These are phyloP conservation scores for Scopus umbretta DNA, from an alignment of 2,113 vertebrate species.

Conservation along the genomic window DNA sequence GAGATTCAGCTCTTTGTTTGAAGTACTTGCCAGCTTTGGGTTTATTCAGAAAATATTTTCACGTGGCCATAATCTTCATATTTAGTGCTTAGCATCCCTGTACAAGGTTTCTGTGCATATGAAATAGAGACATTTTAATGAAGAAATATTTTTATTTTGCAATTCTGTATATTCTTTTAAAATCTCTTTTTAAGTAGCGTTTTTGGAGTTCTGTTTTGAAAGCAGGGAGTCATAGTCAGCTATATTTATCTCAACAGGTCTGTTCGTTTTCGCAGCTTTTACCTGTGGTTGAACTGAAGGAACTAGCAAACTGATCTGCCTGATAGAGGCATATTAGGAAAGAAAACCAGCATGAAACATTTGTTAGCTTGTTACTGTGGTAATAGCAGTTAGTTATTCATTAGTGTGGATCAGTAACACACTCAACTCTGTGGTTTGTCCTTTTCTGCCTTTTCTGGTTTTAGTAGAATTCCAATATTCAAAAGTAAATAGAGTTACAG, in stretches of 20 bases:
- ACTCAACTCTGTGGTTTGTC: neutral
- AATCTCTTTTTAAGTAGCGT: neutral
- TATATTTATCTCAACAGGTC: rapidly evolving
- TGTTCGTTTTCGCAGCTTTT: neutral
- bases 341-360: neutral
- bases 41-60: neutral
- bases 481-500: neutral
- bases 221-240: neutral
- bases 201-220: neutral
- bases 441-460: neutral
- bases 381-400: neutral
- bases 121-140: neutral
- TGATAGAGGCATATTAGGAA: neutral
- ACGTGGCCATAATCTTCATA: neutral
- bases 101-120: neutral
- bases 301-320: neutral
- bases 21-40: neutral
- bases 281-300: neutral
- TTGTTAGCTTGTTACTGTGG: neutral
- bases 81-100: neutral
- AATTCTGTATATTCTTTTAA: neutral
- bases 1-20: neutral
- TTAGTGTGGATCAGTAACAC: neutral
- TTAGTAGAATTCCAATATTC: neutral
- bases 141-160: neutral